Conservation (phyloP, 2,888 invertebrate species). For the Phragmatobia fuliginosa region DNA sequence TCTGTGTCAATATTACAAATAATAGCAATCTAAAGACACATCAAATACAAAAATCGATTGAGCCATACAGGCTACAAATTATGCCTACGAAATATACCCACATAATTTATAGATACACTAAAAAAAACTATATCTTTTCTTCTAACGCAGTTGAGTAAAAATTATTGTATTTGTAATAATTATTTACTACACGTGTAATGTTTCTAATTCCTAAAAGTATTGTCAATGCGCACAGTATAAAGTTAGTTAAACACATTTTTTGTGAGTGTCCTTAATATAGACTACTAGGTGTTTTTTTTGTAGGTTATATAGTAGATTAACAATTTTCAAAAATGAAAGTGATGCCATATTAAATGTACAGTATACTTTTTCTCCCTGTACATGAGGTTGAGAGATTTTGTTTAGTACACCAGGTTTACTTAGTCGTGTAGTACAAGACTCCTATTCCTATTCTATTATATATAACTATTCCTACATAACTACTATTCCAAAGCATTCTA, state of each 20-base stretch:
- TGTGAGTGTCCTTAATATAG: slow-evolving; percentile 62
- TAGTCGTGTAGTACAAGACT: neutral
- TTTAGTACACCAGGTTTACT: neutral
- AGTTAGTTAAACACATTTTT: slow-evolving; percentile 62
- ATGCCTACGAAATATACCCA: too few species aligned
- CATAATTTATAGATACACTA: too few species aligned
- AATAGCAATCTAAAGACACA: neutral
- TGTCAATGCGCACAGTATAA: slow-evolving; percentile 83
- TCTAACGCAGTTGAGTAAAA: neutral
- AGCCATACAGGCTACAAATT: too few species aligned
- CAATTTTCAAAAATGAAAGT: slow-evolving; percentile 19
- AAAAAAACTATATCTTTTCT: too few species aligned
- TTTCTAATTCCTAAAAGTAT: slow-evolving; percentile 72
- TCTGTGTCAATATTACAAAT: neutral
- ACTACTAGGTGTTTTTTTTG: slow-evolving; percentile 55
- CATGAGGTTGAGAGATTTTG: neutral
- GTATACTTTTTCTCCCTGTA: neutral
- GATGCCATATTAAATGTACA: slow-evolving; percentile 30
- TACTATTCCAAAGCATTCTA: neutral
- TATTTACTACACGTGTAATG: slow-evolving; percentile 47
- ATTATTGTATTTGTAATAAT: slow-evolving; percentile 53
- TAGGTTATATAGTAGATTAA: slow-evolving; percentile 52
- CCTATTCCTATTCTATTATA: too few species aligned
- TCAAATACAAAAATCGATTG: neutral
- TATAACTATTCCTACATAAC: too few species aligned